Percentiles rank a stretch among this genome's conserved stretches.
Conservation (phyloP, 2,797 vertebrate species). For the Epinephelus coioides region DNA sequence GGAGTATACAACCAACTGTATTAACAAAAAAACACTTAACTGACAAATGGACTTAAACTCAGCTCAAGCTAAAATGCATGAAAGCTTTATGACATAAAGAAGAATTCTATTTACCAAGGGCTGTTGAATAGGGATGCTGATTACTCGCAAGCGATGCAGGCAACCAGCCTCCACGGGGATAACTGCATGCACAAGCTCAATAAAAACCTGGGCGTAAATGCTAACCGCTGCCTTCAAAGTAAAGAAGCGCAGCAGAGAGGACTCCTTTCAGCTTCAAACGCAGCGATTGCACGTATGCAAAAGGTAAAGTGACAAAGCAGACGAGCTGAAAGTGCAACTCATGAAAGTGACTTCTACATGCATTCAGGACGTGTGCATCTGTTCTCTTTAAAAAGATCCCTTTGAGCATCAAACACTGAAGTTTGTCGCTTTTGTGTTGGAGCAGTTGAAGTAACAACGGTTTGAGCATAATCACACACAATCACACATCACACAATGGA, state of each 20-base stretch:
- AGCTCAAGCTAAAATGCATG: slow-evolving; percentile 3
- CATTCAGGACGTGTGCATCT: neutral
- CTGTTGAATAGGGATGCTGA: neutral
- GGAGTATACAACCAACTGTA: neutral
- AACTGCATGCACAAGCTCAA: slow-evolving; percentile 13
- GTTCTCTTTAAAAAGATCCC: neutral
- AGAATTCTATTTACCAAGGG: neutral
- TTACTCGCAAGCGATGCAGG: too few relatives aligned
- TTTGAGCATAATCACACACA: too few relatives aligned
- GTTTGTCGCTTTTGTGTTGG: neutral
- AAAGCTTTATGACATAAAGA: neutral
- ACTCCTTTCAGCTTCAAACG: slow-evolving; percentile 8
- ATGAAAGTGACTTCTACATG: slow-evolving; percentile 7
- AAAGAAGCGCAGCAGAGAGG: neutral
- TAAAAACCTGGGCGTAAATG: slow-evolving; percentile 23
- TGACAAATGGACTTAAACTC: neutral
- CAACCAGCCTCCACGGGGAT: too few relatives aligned
- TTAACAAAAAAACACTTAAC: too few relatives aligned
- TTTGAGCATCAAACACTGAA: neutral
- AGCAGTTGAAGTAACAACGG: neutral
- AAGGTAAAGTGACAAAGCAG: slow-evolving; percentile 12
- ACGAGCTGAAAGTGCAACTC: neutral
- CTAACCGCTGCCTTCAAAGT: slow-evolving; percentile 1
- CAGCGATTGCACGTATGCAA: neutral
- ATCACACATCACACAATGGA: neutral